Base-by-base conservation (phyloP, 2,888 invertebrate species). In the Drosophila picticornis region DNA sequence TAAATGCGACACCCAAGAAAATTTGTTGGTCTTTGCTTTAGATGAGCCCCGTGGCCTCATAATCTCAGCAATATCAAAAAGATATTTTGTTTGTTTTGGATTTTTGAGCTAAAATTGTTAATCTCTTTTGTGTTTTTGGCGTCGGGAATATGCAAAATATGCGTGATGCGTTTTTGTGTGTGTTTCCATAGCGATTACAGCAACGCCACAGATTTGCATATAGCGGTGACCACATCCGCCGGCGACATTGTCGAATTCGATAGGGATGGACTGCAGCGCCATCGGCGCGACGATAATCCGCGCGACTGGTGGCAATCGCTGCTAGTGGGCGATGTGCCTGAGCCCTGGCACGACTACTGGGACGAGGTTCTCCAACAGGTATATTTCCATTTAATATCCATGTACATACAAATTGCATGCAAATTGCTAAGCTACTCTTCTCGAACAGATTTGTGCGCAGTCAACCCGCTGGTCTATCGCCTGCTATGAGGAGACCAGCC, bases 231-330 rank as follows among this genome's bases (percentile, higher is more conserved):
- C 63, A 96, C 97, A 90, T 97, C 97, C 11, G 94, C 94, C 72
- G 96, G 97, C 43, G 94, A 94, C 88, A 96, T 98, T 59, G 96
- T 96, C 72, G 98, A 98, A 94, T 98, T 96, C 92, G 97, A 98
- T 94, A 95, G 95, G 85, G 94, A 95, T 86, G 98, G 98, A 40
- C 94, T 98, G 63, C 93, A 94, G 87, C 90, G 92, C 48, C 91
- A 91, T 81, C 91, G 91, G 66, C 91, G 91, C 67, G 92, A 90
- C 25, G 92, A 89, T 81, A 91, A 93, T 83, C 92, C 92, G 72
- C 78, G 83, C 38, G 91, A 91, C 71, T 96, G 96, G 96, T 95
- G 95, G 92, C 96, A 96, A 92, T 96, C 96, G 90, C 93, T 96
- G 80, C 93, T 96, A 31, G 94, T 97, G 77, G 95, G 96, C 87